Base-by-base conservation (phyloP, 1,140 invertebrate genomes). In the Paracyclopina nana region DNA sequence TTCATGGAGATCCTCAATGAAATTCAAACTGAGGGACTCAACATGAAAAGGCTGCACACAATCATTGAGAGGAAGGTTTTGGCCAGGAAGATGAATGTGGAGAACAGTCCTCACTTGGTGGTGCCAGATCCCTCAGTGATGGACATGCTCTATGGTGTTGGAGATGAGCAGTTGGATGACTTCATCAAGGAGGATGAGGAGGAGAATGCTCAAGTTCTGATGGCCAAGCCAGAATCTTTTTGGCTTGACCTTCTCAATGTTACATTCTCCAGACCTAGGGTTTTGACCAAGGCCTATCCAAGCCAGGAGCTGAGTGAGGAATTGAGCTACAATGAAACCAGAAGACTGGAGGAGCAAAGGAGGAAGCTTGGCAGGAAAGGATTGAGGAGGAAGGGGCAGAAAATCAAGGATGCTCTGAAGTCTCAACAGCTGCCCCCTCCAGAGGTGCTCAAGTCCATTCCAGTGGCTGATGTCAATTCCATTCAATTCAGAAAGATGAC, bases 21-120 rank as follows among this genome's bases (percentile, higher is more conserved):
- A 50, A 50, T 50, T 14, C n/a, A 38, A 8, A 20, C 31, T 4
- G 48, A 41, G 18, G 48, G 48, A 6, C 30, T 50, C 38, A 31
- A 50, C 31, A 34, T 50, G 25, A 24, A 50, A 18, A 14, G 29
- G 20, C 26, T 50, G 12, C 28, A 38, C 11, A 38, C 42, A 44
- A 18, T 44, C 12, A 44, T 14, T 44, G 24, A 44, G 24, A 20
- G 42, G 5, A 25, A 20, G 24, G 16, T 38, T 11, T 38, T 42
- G 30, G 12, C 14, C 25, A 16, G 29, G 18, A n/a, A 16, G 16
- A 38, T 30, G n/a, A 30, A 50, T 8, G 4, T 38, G 22, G 48
- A 50, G 24, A 50, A 50, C 16, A 38, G 48, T 50, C 48, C 48
- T 22, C 48, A 50, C 18, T 20, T 38, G 11, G 16, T 50, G 12